Percentiles rank a stretch among this genome's conserved stretches.
These are phyloP conservation scores for Gisinianus flammeolus DNA, from an alignment of 2,888 invertebrate species.

Conservation along the genomic window DNA sequence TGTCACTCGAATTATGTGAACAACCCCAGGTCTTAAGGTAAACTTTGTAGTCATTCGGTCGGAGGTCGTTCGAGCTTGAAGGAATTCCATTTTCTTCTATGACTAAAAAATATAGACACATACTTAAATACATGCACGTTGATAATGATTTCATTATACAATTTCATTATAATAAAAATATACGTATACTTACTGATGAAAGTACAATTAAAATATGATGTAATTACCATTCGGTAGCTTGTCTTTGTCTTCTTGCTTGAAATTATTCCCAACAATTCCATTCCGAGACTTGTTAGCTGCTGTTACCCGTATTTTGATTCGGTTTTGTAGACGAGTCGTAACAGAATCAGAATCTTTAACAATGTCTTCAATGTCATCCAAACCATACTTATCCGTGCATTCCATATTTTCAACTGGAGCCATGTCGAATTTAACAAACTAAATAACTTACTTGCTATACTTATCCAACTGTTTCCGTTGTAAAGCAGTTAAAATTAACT, in stretches of 20 bases:
- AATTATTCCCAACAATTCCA: neutral
- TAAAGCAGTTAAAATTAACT: too few species aligned
- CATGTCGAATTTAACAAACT: too few species aligned
- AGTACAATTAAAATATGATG: neutral
- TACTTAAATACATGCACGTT: neutral
- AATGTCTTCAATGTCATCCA: conserved; percentile 40
- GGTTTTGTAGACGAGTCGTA: conserved; percentile 8
- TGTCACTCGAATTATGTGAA: conserved; percentile 96
- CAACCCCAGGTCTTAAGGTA: conserved; percentile 97
- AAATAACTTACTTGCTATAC: too few species aligned
- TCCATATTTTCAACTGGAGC: conserved; percentile 17
- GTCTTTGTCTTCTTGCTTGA: neutral
- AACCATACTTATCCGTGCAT: neutral
- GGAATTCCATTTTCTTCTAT: neutral
- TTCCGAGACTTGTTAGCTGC: neutral
- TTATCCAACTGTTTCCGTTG: too few species aligned
- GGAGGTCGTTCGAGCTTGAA: conserved; percentile 30
- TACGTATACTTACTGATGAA: neutral
- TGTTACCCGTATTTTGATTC: conserved; percentile 19
- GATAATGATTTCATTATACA: too few species aligned
- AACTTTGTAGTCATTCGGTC: conserved; percentile 61
- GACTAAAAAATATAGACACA: neutral
- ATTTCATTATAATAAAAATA: conserved; percentile 4
- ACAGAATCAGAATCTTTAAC: neutral
- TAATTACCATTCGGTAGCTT: neutral